Percentiles rank a stretch among this genome's conserved stretches.
These are phyloP conservation scores for Hyperoodon ampullatus DNA, from an alignment of 2,113 vertebrate genomes.

Conservation along the genomic window DNA sequence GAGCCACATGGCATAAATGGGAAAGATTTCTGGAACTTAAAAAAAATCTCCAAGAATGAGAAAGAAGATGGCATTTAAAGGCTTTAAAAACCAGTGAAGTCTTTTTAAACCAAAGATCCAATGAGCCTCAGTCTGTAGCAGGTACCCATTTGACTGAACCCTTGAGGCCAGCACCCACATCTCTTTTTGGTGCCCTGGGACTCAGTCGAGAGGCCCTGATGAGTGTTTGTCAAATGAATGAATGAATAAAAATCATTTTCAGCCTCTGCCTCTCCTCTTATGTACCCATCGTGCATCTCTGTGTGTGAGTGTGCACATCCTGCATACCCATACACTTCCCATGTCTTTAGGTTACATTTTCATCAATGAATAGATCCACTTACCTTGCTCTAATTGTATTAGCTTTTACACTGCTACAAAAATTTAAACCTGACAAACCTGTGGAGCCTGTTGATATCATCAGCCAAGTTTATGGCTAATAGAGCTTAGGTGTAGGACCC, in stretches of 20 bases:
- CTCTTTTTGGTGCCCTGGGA: background rate
- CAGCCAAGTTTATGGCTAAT: background rate
- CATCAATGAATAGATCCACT: background rate
- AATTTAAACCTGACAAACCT: background rate
- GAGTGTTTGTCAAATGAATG: background rate
- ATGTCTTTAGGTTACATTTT: background rate
- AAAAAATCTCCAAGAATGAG: background rate
- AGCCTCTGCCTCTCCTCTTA: background rate
- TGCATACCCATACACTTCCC: rapidly evolving
- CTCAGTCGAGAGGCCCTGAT: background rate
- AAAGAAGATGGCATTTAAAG: background rate
- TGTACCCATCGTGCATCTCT: rapidly evolving
- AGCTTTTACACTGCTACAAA: background rate
- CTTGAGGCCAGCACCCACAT: background rate
- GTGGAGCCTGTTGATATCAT: background rate
- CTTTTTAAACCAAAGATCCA: background rate
- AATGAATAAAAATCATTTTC: background rate
- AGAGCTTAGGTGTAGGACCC: background rate
- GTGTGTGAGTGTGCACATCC: background rate
- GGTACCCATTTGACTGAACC: background rate
- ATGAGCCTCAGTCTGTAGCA: background rate
- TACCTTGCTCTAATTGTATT: background rate
- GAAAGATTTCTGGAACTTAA: background rate
- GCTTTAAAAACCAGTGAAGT: background rate
- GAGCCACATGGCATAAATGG: background rate